Percentiles rank a stretch among this genome's conserved stretches.
Evolutionary conservation across 1,140 invertebrate species (phyloP).

Genomic region (Panagrolaimus sp.): DNA sequence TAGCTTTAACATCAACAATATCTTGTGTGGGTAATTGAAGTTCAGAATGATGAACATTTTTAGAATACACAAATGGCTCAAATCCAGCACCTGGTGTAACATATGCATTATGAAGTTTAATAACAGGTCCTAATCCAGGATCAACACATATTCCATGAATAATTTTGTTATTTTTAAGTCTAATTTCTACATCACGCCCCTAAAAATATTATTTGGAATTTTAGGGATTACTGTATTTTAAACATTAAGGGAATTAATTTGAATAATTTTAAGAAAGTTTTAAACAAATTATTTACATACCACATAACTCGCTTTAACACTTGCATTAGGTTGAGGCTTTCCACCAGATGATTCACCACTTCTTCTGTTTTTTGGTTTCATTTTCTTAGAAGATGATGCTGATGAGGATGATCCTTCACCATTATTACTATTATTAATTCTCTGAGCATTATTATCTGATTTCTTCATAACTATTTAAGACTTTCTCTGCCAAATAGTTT

Average conservation of each 20-base stretch:
- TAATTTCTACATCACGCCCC: background rate
- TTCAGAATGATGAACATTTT: background rate
- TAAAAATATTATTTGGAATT: no score
- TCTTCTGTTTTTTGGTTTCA: no score
- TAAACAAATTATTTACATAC: no score
- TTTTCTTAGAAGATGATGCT: no score
- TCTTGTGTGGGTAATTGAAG: background rate
- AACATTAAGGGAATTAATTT: no score
- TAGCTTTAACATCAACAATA: background rate
- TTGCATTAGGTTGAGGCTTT: background rate
- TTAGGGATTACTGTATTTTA: no score
- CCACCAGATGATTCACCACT: background rate
- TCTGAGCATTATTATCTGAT: no score
- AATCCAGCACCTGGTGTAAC: background rate
- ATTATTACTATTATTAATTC: no score
- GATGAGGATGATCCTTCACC: no score
- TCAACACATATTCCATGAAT: conserved; percentile 3
- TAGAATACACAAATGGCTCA: background rate
- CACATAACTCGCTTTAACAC: conserved; percentile 2
- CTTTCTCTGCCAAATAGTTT: no score
- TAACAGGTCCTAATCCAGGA: background rate
- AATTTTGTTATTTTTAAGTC: background rate
- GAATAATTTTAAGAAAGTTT: no score
- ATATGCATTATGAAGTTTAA: conserved; percentile 1
- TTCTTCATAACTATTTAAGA: no score